Base-by-base conservation (phyloP, 1,140 invertebrate species). In the Drosophila murphyi region DNA sequence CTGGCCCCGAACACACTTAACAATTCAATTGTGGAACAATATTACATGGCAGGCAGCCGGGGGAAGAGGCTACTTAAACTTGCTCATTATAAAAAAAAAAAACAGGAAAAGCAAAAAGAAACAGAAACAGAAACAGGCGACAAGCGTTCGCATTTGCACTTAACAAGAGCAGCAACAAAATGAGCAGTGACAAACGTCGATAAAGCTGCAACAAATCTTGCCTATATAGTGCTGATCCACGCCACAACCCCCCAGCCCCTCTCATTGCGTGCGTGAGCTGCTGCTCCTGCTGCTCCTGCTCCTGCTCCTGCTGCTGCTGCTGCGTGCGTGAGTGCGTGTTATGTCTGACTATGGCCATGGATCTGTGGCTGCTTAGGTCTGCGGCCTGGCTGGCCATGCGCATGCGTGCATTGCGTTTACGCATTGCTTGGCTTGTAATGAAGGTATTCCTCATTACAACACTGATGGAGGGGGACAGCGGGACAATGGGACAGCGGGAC, bases 351-450 rank as follows among this genome's bases (percentile, higher is more conserved):
- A 39, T 37, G 47, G 54, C 31, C 29, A 10, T 29, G 35, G 32
- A 47, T 47, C 31, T 59, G 5, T 5, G 43, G 32, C 57, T 57
- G 20, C 61, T 29, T n/a, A 3, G 39, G 55, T n/a, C 41, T 43
- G 55, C 45, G n/a, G 32, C 31, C 32, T 50, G 41, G 2, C 34
- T 70, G 56, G 65, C 69, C 69, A 86, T 80, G 82, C 82, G 82
- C 82, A 86, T 85, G 82, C 82, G 82, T 86, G 82, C 82, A 72
- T 83, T 78, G 68, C 82, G 82, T 86, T 86, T 86, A 86, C 82
- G 82, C 81, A 85, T 85, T 86, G 54, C 74, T 45, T 8, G 75
- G 51, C 71, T 80, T 90, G 80, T 89, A 89, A 89, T 89, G 85
- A 89, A 88, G 85, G 86, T 75, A 89, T 85, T 89, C 79, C 78